These are phyloP conservation scores for Cantharis nigra DNA, from an alignment of 2,888 invertebrate species.

Conservation along the genomic window DNA sequence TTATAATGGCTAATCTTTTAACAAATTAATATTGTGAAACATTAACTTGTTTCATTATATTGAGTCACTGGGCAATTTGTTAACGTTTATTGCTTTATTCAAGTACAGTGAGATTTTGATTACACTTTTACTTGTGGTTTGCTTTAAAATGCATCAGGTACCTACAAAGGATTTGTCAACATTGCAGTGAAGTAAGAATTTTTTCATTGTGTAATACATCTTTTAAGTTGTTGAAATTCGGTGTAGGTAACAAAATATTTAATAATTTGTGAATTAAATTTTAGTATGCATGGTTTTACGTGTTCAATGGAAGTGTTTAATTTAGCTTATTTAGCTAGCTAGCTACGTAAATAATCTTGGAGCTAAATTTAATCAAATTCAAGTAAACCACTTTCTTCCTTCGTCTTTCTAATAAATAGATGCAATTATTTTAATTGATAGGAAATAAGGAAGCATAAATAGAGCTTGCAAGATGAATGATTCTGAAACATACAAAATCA, in stretches of 20 bases:
- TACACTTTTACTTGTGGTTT: neutral
- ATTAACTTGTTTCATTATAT: neutral
- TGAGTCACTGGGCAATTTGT: neutral
- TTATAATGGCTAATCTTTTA: neutral
- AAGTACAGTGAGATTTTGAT: neutral
- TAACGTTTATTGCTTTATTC: neutral
- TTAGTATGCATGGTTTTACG: too few relatives aligned
- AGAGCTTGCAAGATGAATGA: neutral
- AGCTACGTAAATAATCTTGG: neutral
- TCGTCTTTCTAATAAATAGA: neutral
- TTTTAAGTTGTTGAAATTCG: neutral
- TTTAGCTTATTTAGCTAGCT: neutral
- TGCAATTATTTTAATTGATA: neutral
- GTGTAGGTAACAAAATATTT: neutral
- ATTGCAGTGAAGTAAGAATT: neutral
- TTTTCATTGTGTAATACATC: neutral
- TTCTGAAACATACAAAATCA: neutral
- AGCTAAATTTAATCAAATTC: neutral
- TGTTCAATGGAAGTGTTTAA: neutral
- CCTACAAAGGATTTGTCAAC: neutral
- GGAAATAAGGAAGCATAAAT: neutral
- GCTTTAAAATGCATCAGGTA: neutral
- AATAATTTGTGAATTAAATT: neutral
- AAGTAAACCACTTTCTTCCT: neutral
- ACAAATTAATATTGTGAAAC: neutral